Percentiles rank a stretch among this genome's conserved stretches.
Evolutionary conservation across 2,113 vertebrate species (phyloP).

Genomic region (Engraulis encrasicolus): DNA sequence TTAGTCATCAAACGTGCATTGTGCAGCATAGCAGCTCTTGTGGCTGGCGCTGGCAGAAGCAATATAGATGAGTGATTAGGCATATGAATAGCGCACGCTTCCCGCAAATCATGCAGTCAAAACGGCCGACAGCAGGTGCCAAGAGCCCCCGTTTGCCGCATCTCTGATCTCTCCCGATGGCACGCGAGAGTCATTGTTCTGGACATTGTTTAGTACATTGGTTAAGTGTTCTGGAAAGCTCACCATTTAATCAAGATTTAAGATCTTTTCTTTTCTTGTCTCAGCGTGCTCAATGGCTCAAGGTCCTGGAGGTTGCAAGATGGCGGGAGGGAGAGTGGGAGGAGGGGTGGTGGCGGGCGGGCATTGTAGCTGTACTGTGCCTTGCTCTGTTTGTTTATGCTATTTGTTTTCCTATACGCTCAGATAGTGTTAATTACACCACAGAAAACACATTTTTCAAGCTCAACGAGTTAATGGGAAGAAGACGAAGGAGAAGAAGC

Average conservation of each 20-base stretch:
- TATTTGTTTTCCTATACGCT: neutral
- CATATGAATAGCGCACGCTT: constrained; percentile 30
- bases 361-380: too few species aligned
- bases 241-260: neutral
- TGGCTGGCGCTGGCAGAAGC: constrained; percentile 32
- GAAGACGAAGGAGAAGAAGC: too few species aligned
- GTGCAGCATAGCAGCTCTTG: constrained; percentile 43
- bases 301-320: neutral
- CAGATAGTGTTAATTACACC: neutral
- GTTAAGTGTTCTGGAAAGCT: constrained; percentile 1
- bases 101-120: constrained; percentile 43
- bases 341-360: too few species aligned
- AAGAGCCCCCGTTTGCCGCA: constrained; percentile 32
- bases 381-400: neutral
- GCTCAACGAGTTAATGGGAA: neutral
- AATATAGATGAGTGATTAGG: constrained; percentile 51
- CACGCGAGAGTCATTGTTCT: constrained; percentile 31
- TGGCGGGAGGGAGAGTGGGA: neutral
- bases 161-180: constrained; percentile 26
- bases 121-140: constrained; percentile 34
- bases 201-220: constrained; percentile 2
- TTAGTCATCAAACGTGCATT: constrained; percentile 47
- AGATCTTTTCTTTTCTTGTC: too few species aligned
- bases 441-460: constrained; percentile 1
- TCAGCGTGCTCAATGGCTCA: neutral